These are phyloP conservation scores for Rhinichthys osculus DNA, from an alignment of 2,797 vertebrate species.

Conservation along the genomic window DNA sequence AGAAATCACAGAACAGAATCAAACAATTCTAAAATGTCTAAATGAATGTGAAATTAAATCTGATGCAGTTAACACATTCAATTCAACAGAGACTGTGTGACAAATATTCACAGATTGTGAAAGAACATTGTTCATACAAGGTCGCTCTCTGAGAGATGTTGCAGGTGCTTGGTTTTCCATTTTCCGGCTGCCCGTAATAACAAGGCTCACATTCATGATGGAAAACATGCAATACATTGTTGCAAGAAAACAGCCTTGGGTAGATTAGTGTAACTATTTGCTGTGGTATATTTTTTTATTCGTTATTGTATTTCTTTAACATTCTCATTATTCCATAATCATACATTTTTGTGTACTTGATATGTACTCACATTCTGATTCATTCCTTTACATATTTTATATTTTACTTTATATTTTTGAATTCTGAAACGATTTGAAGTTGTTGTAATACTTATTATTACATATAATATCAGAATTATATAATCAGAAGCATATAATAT, in stretches of 20 bases:
- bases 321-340: not conserved
- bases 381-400: not conserved
- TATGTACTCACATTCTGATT: not conserved
- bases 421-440: not conserved
- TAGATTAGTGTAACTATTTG: constrained; percentile 16
- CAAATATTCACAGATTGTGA: not conserved
- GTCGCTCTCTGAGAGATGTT: not conserved
- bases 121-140: constrained; percentile 5
- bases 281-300: not conserved
- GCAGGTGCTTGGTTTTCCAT: not conserved
- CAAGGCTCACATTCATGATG: constrained; percentile 15
- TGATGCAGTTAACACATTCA: not conserved
- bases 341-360: not conserved
- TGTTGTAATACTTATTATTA: not conserved
- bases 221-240: not conserved
- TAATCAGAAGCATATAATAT: not conserved
- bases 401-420: not conserved
- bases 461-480: not conserved
- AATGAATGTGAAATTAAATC: not conserved
- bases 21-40: not conserved
- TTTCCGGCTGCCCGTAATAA: not conserved
- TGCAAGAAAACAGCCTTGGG: not conserved
- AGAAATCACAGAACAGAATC: not conserved
- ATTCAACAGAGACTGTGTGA: not conserved
- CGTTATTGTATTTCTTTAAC: not conserved